Evolutionary conservation across 2,888 invertebrate genomes (phyloP).

Genomic region (Capitulum mitella): DNA sequence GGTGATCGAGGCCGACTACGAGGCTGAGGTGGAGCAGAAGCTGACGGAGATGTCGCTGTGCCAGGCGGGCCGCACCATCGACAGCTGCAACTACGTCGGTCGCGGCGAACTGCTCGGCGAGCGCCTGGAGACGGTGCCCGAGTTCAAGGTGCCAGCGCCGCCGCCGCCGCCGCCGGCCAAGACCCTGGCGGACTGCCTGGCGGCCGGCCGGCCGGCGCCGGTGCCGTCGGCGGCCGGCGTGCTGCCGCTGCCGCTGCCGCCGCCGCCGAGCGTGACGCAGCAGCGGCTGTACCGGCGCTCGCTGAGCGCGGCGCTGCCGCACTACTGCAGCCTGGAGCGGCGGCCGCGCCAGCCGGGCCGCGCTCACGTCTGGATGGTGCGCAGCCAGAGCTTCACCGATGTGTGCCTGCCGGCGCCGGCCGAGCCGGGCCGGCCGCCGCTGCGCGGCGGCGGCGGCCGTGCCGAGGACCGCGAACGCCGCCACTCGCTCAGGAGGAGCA

Average conservation of each 20-base stretch:
- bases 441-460: neutral
- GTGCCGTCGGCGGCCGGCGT: slow-evolving; percentile 17
- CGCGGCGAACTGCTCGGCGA: slow-evolving; percentile 1
- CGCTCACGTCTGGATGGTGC: slow-evolving; percentile 1
- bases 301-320: slow-evolving; percentile 2
- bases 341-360: neutral
- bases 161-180: neutral
- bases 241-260: slow-evolving; percentile 3
- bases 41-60: slow-evolving; percentile 1
- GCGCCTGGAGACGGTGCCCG: slow-evolving; percentile 2
- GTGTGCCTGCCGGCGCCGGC: neutral
- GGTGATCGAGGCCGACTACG: slow-evolving; percentile 12
- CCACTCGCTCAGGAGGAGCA: neutral
- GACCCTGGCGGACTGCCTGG: neutral
- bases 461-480: neutral
- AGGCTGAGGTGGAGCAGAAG: slow-evolving; percentile 22
- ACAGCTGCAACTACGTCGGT: slow-evolving; percentile 16
- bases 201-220: neutral
- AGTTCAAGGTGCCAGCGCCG: neutral
- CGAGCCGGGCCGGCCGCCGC: neutral
- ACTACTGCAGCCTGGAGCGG: slow-evolving; percentile 14
- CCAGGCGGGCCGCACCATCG: neutral
- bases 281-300: slow-evolving; percentile 16
- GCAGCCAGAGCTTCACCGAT: slow-evolving; percentile 22
- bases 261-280: slow-evolving; percentile 14